Evolutionary conservation across 2,113 vertebrate species (phyloP).

Genomic region (Urocynchramus pylzowi): DNA sequence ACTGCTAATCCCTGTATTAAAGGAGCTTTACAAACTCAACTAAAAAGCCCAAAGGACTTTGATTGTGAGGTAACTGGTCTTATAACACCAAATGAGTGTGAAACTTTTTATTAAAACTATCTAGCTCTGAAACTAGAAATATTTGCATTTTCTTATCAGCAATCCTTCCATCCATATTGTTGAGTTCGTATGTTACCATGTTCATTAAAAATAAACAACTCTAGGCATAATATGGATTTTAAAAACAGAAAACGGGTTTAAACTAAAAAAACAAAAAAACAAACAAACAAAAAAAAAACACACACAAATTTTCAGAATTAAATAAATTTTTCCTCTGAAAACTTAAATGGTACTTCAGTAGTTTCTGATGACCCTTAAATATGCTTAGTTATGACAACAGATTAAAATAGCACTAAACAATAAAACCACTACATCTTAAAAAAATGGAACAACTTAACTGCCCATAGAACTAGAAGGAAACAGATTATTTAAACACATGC

Average conservation of each 20-base stretch:
- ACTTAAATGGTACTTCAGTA: not conserved
- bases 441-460: not conserved
- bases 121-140: not conserved
- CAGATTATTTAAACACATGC: not conserved
- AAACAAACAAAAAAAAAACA: no score
- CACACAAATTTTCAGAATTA: not conserved
- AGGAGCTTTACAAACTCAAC: not conserved
- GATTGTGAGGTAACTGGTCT: not conserved
- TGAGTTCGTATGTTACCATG: not conserved
- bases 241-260: not conserved
- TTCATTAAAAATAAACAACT: not conserved
- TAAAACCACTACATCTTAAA: not conserved
- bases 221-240: not conserved
- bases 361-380: not conserved
- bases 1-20: not conserved
- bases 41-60: not conserved
- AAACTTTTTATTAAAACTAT: not conserved
- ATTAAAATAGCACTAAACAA: not conserved
- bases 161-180: not conserved
- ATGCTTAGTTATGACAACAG: not conserved
- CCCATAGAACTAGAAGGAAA: not conserved
- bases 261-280: not conserved
- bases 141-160: not conserved
- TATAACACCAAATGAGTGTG: not conserved
- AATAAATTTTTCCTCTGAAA: not conserved